Evolutionary conservation across 2,113 vertebrate species (phyloP), one percentile per base, ranked within the genome.

Genomic region (Collichthys lucidus): DNA sequence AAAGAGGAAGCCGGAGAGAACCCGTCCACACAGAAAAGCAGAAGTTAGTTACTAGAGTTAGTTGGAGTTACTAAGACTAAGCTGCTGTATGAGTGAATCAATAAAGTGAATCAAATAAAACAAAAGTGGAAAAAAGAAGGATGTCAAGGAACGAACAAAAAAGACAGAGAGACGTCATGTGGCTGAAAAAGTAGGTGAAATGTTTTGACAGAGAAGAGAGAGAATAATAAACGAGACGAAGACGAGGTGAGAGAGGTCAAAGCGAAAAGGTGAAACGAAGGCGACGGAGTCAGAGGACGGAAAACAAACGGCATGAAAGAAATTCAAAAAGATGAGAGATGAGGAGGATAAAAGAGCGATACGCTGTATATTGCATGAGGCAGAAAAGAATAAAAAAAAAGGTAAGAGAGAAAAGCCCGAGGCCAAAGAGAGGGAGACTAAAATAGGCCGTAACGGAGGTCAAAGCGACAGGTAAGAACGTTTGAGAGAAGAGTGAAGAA

Each of bases 291-390:
- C 31, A 35, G 46, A 16, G 29, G 50, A 65, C 2, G 57, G 53
- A 26, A n/a, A 2, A 11, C 17, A 68, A 0, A 59, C 3, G 72
- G n/a, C 20, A 49, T 29, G 47, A 64, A 52, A 60, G 17, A 24
- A 70, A 49, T 73, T 26, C 53, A 76, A n/a, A 71, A 29, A 47
- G 20, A 26, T 26, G 26, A 61, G 8, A 53, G 17, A n/a, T 7
- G n/a, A 4, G 3, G 31, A 31, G 2, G n/a, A 12, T 15, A n/a
- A 76, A 44, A 62, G n/a, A 73, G 11, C 26, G 6, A 29, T 4
- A 2, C 1, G 1, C 47, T 75, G 52, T 17, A 69, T 44, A 56
- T 42, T 44, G 7, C 35, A 74, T 26, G 74, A 84, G 77, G 57
- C 22, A 24, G 11, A 9, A 56, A 57, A 61, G 60, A 69, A 44